Conservation (phyloP, 2,113 vertebrate genomes). For the Poeciliopsis turrubarensis region DNA sequence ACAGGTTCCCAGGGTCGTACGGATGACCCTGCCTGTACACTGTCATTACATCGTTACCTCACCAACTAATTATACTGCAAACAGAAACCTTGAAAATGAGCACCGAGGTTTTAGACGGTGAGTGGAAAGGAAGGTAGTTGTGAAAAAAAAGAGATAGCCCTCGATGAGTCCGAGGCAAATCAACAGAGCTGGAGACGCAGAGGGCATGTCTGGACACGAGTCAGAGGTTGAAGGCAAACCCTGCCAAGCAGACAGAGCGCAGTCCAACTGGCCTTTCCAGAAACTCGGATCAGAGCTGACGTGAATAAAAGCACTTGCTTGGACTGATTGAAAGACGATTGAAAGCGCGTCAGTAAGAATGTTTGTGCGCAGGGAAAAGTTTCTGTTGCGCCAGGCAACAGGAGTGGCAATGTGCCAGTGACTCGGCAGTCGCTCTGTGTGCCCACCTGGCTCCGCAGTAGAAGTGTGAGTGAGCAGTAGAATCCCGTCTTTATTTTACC, state of each 20-base stretch:
- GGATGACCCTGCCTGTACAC: conserved; percentile 62
- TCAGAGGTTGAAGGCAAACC: conserved; percentile 60
- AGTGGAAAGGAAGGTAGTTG: conserved; percentile 33
- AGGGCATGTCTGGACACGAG: conserved; percentile 70
- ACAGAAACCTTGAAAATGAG: conserved; percentile 19
- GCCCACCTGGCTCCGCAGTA: conserved; percentile 55
- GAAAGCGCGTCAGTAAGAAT: conserved; percentile 15
- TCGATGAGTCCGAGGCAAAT: conserved; percentile 43
- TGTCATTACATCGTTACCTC: conserved; percentile 75
- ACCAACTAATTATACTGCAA: conserved; percentile 64
- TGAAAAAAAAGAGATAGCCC: conserved; percentile 24
- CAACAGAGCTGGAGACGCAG: conserved; percentile 37
- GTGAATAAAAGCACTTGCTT: conserved; percentile 46
- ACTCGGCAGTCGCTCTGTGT: conserved; percentile 33
- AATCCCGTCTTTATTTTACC: conserved; percentile 74
- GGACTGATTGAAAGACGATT: conserved; percentile 30
- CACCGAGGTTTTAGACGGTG: conserved; percentile 23
- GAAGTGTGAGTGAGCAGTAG: conserved; percentile 38
- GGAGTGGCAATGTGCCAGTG: conserved; percentile 52
- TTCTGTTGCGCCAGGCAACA: conserved; percentile 66
- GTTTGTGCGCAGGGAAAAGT: conserved; percentile 18
- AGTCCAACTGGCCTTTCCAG: conserved; percentile 54
- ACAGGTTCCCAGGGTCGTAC: conserved; percentile 78
- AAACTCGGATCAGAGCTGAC: conserved; percentile 54
- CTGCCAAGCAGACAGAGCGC: conserved; percentile 43